These are phyloP conservation scores for Harpegnathos saltator DNA, from an alignment of 1,140 invertebrate species.

Conservation along the genomic window DNA sequence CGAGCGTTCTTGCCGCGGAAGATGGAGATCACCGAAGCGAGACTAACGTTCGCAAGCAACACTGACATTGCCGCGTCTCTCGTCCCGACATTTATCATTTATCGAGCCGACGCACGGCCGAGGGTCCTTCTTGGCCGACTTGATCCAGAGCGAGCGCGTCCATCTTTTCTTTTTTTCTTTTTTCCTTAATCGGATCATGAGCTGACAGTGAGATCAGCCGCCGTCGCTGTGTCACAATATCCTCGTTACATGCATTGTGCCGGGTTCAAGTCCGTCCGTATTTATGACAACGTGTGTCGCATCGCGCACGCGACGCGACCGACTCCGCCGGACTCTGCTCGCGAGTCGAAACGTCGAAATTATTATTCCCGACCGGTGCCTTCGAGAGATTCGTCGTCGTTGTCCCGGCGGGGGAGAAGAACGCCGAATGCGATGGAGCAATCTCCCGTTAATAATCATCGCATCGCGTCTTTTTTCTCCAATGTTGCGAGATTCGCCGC, in stretches of 20 bases:
- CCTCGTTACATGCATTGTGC: slow-evolving; percentile 45
- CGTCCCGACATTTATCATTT: slow-evolving; percentile 51
- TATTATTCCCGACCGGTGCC: slow-evolving; percentile 54
- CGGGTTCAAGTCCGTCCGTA: slow-evolving; percentile 47
- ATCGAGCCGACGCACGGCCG: slow-evolving; percentile 32
- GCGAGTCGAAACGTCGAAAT: slow-evolving; percentile 39
- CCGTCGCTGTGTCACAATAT: slow-evolving; percentile 56
- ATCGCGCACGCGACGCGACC: slow-evolving; percentile 18
- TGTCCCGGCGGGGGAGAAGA: background rate
- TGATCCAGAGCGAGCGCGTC: slow-evolving; percentile 34
- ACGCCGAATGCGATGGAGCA: background rate
- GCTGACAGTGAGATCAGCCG: slow-evolving; percentile 69
- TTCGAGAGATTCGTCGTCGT: background rate
- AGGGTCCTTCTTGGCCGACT: background rate
- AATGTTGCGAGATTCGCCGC: background rate
- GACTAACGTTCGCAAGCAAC: slow-evolving; percentile 28
- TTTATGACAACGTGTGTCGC: slow-evolving; percentile 16
- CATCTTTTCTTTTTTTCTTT: no score
- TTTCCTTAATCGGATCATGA: slow-evolving; percentile 57
- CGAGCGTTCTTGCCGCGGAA: background rate
- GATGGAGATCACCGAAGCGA: slow-evolving; percentile 16
- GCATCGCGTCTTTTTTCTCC: background rate
- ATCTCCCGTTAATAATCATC: slow-evolving; percentile 32
- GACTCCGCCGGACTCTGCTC: slow-evolving; percentile 37
- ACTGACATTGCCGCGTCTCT: slow-evolving; percentile 34